Base-by-base conservation (phyloP, 2,113 vertebrate species). In the Aplodontia rufa region DNA sequence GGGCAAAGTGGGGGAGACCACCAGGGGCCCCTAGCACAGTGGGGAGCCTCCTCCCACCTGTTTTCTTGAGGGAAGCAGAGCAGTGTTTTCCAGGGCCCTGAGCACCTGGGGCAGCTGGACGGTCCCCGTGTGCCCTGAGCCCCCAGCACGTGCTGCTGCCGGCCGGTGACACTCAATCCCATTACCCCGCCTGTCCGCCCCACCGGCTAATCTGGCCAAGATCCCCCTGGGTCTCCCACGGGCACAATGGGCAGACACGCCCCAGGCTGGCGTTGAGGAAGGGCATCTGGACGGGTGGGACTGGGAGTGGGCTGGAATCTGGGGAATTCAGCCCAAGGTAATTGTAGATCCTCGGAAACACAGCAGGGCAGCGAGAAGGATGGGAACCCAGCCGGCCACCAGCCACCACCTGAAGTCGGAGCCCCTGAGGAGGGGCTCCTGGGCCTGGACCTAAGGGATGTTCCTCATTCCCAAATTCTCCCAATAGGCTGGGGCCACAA, bases 271-370 rank as follows among this genome's bases (percentile, higher is more conserved):
- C 37, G 5, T 79, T 35, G 49, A 91, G 87, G 94, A 92, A 94
- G 95, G 58, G 83, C 74, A 51, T 69, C 81, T 86, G 91, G 92
- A 30, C 60, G 72, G 97, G 96, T 58, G 45, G 90, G 97, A 95
- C 93, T 81, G 93, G 90, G 94, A 93, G 60, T 20, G 2, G 92
- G 60, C 85, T 96, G 97, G 97, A 97, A 97, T 97, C 95, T 0
- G 96, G 97, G 82, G 97, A 97, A 97, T 97, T 95, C 93, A 76
- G 94, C 85, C 92, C 95, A 20, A 75, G 94, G 97, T 97, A 97
- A 97, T 47, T 78, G 97, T 95, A 97, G 97, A 90, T 69, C 76
- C 97, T 90, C 94, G 5, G 97, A 96, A 97, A 62, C 94, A 2
- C 1, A 96, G 85, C 90, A 13, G 90, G 80, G 84, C 97, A 89